A percentile compares a stretch with the other conserved stretches of the same genome.
These are phyloP conservation scores for Thysanoteuthis rhombus DNA, from an alignment of 2,888 invertebrate species.

Conservation along the genomic window DNA sequence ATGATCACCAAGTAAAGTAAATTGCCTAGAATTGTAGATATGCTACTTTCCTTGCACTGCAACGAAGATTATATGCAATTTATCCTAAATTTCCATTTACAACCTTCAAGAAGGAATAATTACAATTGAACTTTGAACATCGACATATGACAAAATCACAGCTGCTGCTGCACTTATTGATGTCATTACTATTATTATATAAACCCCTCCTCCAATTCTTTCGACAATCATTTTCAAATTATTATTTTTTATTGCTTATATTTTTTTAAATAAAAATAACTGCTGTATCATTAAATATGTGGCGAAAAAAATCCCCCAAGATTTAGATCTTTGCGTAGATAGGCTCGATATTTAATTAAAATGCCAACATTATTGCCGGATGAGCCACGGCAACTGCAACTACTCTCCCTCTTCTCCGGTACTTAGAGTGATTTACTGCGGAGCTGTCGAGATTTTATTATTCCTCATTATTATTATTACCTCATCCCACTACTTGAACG, in stretches of 20 bases:
- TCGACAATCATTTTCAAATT: neutral
- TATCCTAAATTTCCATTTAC: neutral
- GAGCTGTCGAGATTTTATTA: neutral
- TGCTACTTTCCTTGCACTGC: too few species aligned
- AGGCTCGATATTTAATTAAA: neutral
- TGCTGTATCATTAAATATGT: neutral
- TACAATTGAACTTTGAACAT: neutral
- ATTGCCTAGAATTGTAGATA: too few species aligned
- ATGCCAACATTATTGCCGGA: neutral
- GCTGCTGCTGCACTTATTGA: neutral
- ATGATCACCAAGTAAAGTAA: too few species aligned
- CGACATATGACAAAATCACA: neutral
- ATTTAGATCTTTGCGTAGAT: neutral
- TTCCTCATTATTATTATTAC: neutral
- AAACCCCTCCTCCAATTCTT: neutral
- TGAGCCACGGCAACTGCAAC: neutral
- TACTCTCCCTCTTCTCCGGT: neutral
- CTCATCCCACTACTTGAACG: neutral
- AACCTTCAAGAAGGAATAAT: neutral
- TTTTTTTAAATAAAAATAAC: neutral
- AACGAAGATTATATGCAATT: neutral
- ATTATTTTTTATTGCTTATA: neutral
- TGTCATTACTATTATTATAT: conserved; percentile 12
- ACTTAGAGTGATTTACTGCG: neutral
- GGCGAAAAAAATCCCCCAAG: neutral